Evolutionary conservation across 2,797 vertebrate species (phyloP), one percentile per base, ranked within the genome.

Genomic region (Eutrigla gurnardus): DNA sequence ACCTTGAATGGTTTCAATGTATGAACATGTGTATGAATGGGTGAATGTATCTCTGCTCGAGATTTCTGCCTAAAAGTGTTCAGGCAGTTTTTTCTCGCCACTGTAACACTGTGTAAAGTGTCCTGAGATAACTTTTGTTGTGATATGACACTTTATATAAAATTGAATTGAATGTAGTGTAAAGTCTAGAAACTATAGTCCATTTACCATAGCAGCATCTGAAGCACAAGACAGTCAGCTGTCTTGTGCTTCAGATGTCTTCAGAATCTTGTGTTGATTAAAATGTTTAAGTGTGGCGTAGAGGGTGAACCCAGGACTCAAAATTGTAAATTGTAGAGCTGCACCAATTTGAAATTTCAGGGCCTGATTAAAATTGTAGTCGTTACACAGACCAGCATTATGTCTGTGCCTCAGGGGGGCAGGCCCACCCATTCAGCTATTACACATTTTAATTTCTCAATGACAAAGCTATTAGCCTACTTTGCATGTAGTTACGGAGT

Each of bases 171-270:
- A 25, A 25, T 25, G 25, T 25, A 25, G 25, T 25, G 25, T 25
- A 25, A 25, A 25, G 25, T 25, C 25, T 25, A 25, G 25, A 25
- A 25, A 25, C 25, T 25, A 1, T 25, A 25, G 25, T 25, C 25
- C 25, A 25, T 25, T 25, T 25, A 25, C 25, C 25, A 25, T 25
- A 25, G 25, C 25, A 25, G 25, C 35, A 35, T 73, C 13, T 35
- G 43, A 65, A 42, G 7, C 70, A 65, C 62, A 58, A 65, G 61
- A 73, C 5, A 32, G 62, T 73, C 71, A 73, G 71, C 62, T 58
- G 36, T 32, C 49, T 65, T 17, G 18, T 65, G 64, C n/a, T n/a
- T n/a, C n/a, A n/a, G n/a, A n/a, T n/a, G n/a, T n/a, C n/a, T n/a
- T n/a, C n/a, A n/a, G n/a, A n/a, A 36, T 32, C 49, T 65, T 17